These are phyloP conservation scores for Onychomys leucogaster DNA, from an alignment of 2,797 vertebrate species.

Conservation along the genomic window DNA sequence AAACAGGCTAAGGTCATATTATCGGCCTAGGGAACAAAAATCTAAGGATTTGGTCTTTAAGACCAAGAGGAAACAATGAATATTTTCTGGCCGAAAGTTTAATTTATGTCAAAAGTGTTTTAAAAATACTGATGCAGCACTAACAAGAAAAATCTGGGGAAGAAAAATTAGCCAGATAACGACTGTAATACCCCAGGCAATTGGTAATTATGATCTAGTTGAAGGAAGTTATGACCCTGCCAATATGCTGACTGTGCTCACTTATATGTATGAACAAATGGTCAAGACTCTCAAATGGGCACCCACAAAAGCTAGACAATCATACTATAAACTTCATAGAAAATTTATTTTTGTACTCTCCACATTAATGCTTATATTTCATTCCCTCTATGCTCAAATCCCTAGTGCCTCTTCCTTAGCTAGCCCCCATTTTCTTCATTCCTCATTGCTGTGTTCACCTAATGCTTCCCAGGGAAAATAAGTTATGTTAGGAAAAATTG, in stretches of 20 bases:
- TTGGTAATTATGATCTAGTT: neutral
- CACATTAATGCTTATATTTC: neutral
- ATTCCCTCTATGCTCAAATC: neutral
- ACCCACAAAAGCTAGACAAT: slow-evolving; percentile 24
- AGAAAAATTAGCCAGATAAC: neutral
- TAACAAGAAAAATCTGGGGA: neutral
- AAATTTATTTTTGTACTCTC: slow-evolving; percentile 8
- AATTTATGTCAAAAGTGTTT: neutral
- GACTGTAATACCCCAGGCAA: slow-evolving; percentile 1
- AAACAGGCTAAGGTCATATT: neutral
- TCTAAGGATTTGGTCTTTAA: slow-evolving; percentile 23
- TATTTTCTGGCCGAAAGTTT: neutral
- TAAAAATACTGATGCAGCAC: neutral
- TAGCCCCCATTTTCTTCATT: neutral
- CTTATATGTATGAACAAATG: slow-evolving; percentile 60
- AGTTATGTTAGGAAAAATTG: neutral
- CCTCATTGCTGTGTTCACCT: neutral
- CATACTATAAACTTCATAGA: neutral
- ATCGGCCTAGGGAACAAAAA: neutral
- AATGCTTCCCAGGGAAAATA: neutral
- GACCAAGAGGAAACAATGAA: slow-evolving; percentile 37
- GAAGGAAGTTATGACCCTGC: neutral
- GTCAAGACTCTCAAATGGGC: slow-evolving; percentile 52
- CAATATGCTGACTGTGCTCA: slow-evolving; percentile 35
- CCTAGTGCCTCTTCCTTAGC: neutral